Conservation (phyloP, 2,797 vertebrate species). For the Bovichtus variegatus region DNA sequence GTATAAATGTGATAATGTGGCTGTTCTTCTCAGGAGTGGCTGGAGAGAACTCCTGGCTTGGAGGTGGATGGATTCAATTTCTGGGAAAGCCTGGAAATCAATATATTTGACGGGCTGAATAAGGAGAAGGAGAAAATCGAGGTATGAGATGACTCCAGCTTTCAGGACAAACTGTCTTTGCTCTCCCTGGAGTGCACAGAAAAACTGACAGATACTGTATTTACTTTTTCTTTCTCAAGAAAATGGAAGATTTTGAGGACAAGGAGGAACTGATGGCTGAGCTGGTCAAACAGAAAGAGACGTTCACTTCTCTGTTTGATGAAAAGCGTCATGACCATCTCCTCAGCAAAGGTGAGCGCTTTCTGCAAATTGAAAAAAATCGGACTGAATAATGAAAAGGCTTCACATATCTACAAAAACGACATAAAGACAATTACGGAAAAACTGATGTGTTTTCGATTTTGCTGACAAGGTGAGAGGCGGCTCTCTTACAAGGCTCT, state of each 20-base stretch:
- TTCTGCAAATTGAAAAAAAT: neutral
- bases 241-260: conserved; percentile 88
- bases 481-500: conserved; percentile 94
- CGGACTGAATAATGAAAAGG: neutral
- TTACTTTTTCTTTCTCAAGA: conserved; percentile 56
- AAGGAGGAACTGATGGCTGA: conserved; percentile 91
- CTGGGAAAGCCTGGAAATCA: conserved; percentile 93
- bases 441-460: neutral
- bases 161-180: conserved; percentile 35
- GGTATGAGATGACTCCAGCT: conserved; percentile 80
- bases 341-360: conserved; percentile 90
- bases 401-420: neutral
- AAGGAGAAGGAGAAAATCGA: conserved; percentile 88
- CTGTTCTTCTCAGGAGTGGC: conserved; percentile 89
- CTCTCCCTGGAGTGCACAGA: conserved; percentile 18
- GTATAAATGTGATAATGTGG: conserved; percentile 31
- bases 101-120: conserved; percentile 89
- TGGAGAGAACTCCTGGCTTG: conserved; percentile 97
- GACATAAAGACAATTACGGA: neutral
- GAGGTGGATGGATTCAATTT: conserved; percentile 94
- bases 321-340: conserved; percentile 95
- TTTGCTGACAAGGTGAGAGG: conserved; percentile 89
- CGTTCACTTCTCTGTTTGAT: conserved; percentile 93
- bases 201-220: conserved; percentile 54
- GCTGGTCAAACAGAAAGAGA: conserved; percentile 89